Evolutionary conservation across 1,140 invertebrate genomes (phyloP).

Genomic region (Habropoda laboriosa): DNA sequence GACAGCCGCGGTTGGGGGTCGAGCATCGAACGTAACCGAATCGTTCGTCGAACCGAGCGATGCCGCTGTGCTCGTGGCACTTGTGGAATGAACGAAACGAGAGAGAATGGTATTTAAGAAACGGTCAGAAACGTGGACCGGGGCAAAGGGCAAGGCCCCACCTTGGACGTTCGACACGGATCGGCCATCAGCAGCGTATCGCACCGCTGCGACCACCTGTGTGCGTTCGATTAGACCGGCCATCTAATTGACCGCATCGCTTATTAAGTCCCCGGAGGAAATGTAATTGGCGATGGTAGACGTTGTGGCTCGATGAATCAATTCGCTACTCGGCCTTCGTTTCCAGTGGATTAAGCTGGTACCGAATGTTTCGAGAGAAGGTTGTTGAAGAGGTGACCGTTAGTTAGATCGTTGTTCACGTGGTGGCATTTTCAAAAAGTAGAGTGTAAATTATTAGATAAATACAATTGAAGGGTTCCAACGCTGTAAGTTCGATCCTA

Average conservation of each 20-base stretch:
- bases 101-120: constrained; percentile 54
- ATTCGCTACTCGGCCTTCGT: not conserved
- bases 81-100: constrained; percentile 23
- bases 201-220: constrained; percentile 32
- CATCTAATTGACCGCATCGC: constrained; percentile 49
- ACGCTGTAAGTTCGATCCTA: too few relatives aligned
- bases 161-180: constrained; percentile 2
- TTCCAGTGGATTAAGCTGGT: not conserved
- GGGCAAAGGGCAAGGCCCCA: constrained; percentile 51
- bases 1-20: constrained; percentile 66
- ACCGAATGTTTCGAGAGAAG: not conserved
- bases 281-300: constrained; percentile 32
- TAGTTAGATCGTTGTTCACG: too few relatives aligned
- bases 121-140: constrained; percentile 27
- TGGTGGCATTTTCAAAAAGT: too few relatives aligned
- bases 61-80: constrained; percentile 18
- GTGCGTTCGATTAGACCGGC: constrained; percentile 53
- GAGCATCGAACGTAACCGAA: constrained; percentile 61
- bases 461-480: too few relatives aligned
- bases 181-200: constrained; percentile 22
- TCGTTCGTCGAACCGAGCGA: constrained; percentile 45
- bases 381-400: too few relatives aligned
- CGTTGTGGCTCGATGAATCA: not conserved
- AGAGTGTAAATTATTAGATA: too few relatives aligned
- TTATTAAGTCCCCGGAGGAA: constrained; percentile 45